phyloP scores from a whole-genome alignment of 2,888 invertebrate species.

The Drosophila austrosaltans region DNA sequence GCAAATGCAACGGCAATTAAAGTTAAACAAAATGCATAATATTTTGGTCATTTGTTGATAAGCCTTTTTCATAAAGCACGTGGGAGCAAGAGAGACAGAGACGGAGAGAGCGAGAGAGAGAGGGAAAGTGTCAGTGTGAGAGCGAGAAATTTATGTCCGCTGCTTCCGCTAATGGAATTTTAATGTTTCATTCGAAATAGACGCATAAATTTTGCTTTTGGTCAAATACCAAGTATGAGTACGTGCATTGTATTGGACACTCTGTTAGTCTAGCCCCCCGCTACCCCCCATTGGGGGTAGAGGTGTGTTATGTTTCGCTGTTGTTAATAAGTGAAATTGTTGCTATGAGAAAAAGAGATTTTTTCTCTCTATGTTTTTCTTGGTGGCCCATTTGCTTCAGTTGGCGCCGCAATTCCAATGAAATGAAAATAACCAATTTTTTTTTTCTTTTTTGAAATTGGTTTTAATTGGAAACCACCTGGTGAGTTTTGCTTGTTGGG shows the following conservation, averaged over 20 bases:
- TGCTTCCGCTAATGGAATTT: constrained; percentile 76
- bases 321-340: constrained; percentile 55
- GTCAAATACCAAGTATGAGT: constrained; percentile 52
- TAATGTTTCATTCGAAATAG: constrained; percentile 75
- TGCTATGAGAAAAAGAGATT: constrained; percentile 49
- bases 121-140: constrained; percentile 1
- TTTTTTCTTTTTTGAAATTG: constrained; percentile 15
- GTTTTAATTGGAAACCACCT: constrained; percentile 37
- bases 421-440: constrained; percentile 45
- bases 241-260: constrained; percentile 16
- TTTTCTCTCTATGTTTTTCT: constrained; percentile 1
- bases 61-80: constrained; percentile 19
- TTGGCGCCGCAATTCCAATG: constrained; percentile 58
- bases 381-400: constrained; percentile 37
- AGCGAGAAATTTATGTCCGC: constrained; percentile 60
- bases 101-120: constrained; percentile 20
- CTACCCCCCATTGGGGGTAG: background rate
- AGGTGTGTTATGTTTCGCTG: constrained; percentile 10
- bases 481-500: constrained; percentile 18
- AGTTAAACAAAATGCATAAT: constrained; percentile 73
- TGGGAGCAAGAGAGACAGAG: background rate
- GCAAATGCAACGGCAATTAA: constrained; percentile 63
- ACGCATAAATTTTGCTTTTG: constrained; percentile 57
- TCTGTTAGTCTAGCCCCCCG: background rate
- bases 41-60: constrained; percentile 68